Conservation (phyloP, 2,888 invertebrate species). For the Phragmatobia fuliginosa region DNA sequence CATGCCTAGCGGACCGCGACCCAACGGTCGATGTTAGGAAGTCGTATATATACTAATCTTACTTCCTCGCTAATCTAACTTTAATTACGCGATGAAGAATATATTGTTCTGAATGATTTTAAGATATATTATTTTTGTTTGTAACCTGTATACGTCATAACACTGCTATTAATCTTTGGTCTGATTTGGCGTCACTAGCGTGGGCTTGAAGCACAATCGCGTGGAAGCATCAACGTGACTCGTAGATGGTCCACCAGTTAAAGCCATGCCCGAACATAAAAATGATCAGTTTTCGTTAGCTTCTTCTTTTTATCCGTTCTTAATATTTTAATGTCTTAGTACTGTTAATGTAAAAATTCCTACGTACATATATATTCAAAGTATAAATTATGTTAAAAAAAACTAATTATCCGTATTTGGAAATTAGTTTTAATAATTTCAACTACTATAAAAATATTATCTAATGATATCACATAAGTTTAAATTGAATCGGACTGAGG, state of each 20-base stretch:
- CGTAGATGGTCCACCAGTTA: not conserved
- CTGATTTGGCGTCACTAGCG: not conserved
- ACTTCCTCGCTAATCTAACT: not conserved
- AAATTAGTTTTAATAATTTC: too few relatives aligned
- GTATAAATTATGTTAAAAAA: too few relatives aligned
- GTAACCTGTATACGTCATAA: not conserved
- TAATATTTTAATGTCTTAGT: too few relatives aligned
- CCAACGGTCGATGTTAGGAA: not conserved
- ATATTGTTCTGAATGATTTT: not conserved
- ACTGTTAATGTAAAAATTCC: too few relatives aligned
- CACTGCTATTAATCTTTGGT: not conserved
- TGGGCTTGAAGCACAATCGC: not conserved
- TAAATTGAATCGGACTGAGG: too few relatives aligned
- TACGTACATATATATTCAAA: too few relatives aligned
- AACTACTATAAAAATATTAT: too few relatives aligned
- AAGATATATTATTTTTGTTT: not conserved
- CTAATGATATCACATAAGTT: too few relatives aligned
- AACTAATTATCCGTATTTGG: too few relatives aligned
- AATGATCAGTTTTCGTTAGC: too few relatives aligned
- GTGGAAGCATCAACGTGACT: not conserved
- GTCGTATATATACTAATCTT: conserved; percentile 2
- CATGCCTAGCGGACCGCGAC: not conserved
- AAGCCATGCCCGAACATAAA: not conserved
- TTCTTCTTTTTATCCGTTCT: too few relatives aligned
- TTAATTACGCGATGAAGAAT: not conserved